Conservation (phyloP, 2,888 invertebrate genomes). For the Pogonocherus hispidulus region DNA sequence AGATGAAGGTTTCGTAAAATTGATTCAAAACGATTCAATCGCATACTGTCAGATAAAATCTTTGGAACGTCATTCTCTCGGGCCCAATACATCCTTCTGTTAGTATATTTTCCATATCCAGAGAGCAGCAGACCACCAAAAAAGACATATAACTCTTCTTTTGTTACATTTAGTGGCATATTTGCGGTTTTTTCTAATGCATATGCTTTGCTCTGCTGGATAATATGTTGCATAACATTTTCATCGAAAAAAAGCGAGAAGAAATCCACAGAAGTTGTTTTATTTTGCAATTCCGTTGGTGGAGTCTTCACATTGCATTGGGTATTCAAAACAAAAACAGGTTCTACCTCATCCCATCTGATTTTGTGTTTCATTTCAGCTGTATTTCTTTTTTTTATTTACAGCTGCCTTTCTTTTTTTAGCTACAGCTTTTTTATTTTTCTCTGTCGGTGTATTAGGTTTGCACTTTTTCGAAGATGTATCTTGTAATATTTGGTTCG, state of each 20-base stretch:
- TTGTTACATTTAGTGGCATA: constrained; percentile 10
- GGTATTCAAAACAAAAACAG: not conserved
- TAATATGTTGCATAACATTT: not conserved
- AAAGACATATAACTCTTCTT: constrained; percentile 10
- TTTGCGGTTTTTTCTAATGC: not conserved
- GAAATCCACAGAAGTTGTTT: too few species aligned
- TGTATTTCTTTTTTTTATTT: not conserved
- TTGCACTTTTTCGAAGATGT: too few species aligned
- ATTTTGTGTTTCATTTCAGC: not conserved
- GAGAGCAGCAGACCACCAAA: constrained; percentile 21
- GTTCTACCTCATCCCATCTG: not conserved
- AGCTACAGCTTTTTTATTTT: too few species aligned
- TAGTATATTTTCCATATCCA: constrained; percentile 25
- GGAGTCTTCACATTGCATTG: too few species aligned
- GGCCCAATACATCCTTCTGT: constrained; percentile 25
- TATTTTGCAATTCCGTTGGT: too few species aligned
- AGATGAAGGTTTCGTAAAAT: constrained; percentile 13
- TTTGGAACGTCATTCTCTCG: constrained; percentile 23
- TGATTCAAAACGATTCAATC: constrained; percentile 15
- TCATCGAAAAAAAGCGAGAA: not conserved
- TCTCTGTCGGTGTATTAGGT: too few species aligned
- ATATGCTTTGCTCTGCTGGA: not conserved
- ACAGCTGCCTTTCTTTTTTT: not conserved
- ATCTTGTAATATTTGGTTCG: too few species aligned
- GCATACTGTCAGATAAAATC: constrained; percentile 18